A percentile compares a stretch with the other conserved stretches of the same genome.
These are phyloP conservation scores for Carcharodon carcharias DNA, from an alignment of 2,797 vertebrate species.

Conservation along the genomic window DNA sequence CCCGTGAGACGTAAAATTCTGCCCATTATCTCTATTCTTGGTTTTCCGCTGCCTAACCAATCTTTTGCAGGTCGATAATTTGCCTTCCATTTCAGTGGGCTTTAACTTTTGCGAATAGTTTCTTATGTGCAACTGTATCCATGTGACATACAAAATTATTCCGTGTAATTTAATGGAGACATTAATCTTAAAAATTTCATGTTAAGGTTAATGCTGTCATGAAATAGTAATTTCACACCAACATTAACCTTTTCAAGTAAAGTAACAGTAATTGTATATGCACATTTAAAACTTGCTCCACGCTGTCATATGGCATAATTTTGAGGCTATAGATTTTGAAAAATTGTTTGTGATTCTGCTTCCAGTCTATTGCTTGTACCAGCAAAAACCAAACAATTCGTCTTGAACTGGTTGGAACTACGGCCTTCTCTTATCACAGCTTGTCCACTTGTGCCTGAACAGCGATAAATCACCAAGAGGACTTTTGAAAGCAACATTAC, in stretches of 20 bases:
- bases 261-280: not conserved
- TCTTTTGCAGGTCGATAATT: not conserved
- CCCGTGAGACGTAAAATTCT: too few species aligned
- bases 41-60: not conserved
- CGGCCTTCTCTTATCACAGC: not conserved
- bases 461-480: not conserved
- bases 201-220: not conserved
- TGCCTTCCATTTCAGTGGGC: not conserved
- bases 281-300: not conserved
- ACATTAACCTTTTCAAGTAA: too few species aligned
- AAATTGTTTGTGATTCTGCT: not conserved
- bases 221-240: not conserved
- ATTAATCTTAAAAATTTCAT: not conserved
- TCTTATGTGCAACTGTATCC: not conserved
- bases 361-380: not conserved
- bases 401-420: not conserved
- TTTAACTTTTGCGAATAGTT: not conserved
- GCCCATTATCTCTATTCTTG: not conserved
- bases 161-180: not conserved
- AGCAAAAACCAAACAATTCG: conserved; percentile 15
- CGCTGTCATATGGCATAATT: not conserved
- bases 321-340: not conserved
- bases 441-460: not conserved
- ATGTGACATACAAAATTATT: not conserved
- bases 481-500: not conserved